Evolutionary conservation across 2,113 vertebrate genomes (phyloP).

Genomic region (Entelurus aequoreus): DNA sequence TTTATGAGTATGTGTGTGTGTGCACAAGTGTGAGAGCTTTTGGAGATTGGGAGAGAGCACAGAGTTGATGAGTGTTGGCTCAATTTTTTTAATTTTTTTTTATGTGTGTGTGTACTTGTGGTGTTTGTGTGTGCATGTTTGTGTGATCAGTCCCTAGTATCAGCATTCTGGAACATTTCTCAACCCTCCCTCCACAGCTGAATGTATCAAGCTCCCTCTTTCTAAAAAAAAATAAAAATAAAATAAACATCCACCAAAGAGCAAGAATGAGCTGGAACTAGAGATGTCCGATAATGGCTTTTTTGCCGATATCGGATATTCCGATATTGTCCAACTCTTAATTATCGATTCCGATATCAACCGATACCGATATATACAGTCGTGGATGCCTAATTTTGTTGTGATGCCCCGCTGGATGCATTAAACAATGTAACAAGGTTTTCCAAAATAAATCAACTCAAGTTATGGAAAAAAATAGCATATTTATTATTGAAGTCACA

Average conservation of each 20-base stretch:
- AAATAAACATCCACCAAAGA: constrained; percentile 11
- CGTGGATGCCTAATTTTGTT: too few species aligned
- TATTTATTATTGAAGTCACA: too few species aligned
- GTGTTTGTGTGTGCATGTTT: constrained; percentile 16
- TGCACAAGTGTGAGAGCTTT: constrained; percentile 13
- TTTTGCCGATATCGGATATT: too few species aligned
- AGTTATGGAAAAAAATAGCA: too few species aligned
- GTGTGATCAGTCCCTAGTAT: constrained; percentile 46
- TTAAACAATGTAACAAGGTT: too few species aligned
- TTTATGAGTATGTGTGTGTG: background rate
- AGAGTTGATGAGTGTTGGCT: constrained; percentile 38
- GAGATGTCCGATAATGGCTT: too few species aligned
- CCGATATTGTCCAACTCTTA: too few species aligned
- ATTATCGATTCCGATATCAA: too few species aligned
- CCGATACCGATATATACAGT: too few species aligned
- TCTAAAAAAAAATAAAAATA: constrained; percentile 7
- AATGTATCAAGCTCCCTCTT: constrained; percentile 34
- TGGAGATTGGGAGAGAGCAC: constrained; percentile 5
- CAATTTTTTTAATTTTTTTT: constrained; percentile 19
- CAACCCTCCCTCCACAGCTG: constrained; percentile 42
- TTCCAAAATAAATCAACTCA: too few species aligned
- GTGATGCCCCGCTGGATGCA: too few species aligned
- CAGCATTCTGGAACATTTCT: constrained; percentile 51
- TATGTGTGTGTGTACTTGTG: constrained; percentile 24
- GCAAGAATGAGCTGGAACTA: constrained; percentile 2